Conservation (phyloP, 2,797 vertebrate species). For the Atherinosoma microstoma region DNA sequence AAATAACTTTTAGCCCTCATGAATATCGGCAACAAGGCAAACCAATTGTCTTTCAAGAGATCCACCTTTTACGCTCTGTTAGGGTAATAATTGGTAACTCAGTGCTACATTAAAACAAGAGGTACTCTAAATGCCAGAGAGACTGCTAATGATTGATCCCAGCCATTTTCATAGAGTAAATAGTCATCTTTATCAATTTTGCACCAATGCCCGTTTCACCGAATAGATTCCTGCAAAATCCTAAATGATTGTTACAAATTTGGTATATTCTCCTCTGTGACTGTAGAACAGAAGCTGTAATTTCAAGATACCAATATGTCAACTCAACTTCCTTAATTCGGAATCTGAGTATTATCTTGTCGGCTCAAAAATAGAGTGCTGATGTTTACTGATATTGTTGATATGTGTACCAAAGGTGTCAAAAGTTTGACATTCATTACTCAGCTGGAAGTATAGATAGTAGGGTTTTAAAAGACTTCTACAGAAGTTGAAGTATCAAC, state of each 20-base stretch:
- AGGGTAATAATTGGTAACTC: constrained; percentile 15
- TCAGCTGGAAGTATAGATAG: too few relatives aligned
- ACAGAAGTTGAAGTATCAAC: too few relatives aligned
- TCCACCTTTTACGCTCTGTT: not conserved
- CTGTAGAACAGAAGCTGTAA: not conserved
- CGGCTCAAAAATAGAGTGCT: not conserved
- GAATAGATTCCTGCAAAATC: constrained; percentile 33
- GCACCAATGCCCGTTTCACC: constrained; percentile 2
- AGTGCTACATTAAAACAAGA: too few relatives aligned
- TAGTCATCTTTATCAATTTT: constrained; percentile 42
- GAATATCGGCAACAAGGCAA: not conserved
- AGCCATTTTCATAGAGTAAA: constrained; percentile 37
- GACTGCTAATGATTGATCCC: constrained; percentile 28
- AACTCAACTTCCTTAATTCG: not conserved
- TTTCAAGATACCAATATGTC: not conserved
- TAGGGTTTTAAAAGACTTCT: too few relatives aligned
- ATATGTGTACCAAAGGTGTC: too few relatives aligned
- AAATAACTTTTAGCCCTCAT: not conserved
- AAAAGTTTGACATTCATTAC: too few relatives aligned
- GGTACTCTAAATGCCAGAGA: too few relatives aligned
- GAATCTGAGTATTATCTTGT: not conserved
- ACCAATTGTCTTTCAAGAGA: not conserved
- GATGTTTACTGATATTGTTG: not conserved
- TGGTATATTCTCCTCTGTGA: not conserved
- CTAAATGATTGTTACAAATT: not conserved